Evolutionary conservation across 2,888 invertebrate species (phyloP).

Genomic region (Scelioninae gen. 2): DNA sequence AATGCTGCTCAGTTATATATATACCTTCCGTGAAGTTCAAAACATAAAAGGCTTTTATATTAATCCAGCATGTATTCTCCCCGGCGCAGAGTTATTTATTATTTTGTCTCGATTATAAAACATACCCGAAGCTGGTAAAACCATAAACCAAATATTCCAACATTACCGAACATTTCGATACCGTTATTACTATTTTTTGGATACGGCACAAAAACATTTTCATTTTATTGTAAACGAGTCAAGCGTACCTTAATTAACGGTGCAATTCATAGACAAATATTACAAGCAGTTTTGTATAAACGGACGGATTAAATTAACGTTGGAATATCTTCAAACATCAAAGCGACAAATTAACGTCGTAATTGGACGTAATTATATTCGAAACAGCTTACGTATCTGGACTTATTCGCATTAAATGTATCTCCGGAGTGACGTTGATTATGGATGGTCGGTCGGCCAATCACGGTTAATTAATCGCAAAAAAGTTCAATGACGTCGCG

Average conservation of each 20-base stretch:
- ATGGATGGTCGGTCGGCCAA: conserved; percentile 41
- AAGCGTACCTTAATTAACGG: conserved; percentile 22
- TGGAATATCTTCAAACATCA: conserved; percentile 52
- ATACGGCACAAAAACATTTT: no score
- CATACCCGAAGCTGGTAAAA: no score
- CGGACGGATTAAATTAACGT: conserved; percentile 42
- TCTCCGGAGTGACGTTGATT: conserved; percentile 49
- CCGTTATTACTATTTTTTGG: no score
- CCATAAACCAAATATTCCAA: no score
- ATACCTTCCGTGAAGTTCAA: no score
- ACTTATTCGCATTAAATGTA: conserved; percentile 55
- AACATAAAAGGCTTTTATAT: no score
- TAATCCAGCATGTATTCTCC: no score
- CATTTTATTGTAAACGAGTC: no score
- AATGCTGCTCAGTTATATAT: no score
- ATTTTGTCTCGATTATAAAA: no score
- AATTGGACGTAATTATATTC: conserved; percentile 55
- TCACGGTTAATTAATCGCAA: conserved; percentile 49
- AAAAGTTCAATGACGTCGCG: conserved; percentile 26
- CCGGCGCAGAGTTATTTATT: no score
- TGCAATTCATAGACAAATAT: conserved; percentile 30
- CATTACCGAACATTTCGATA: no score
- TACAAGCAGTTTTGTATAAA: conserved; percentile 31
- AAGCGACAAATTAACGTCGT: conserved; percentile 55
- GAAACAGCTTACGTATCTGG: conserved; percentile 53